These are phyloP conservation scores for Drosophila biarmipes DNA, from an alignment of 1,140 invertebrate species.

Conservation along the genomic window DNA sequence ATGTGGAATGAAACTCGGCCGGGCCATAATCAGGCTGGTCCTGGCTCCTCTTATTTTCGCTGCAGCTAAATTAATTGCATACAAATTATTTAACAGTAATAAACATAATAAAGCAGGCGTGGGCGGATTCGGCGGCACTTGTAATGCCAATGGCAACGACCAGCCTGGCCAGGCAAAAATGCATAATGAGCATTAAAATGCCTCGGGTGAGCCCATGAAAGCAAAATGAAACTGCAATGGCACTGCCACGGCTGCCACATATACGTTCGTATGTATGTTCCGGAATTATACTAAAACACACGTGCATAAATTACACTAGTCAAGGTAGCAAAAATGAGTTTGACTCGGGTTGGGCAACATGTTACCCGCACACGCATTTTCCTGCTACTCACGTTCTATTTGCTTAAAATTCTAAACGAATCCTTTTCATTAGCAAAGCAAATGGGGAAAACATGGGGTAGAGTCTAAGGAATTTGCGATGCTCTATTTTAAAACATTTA, in stretches of 20 bases:
- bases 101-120: conserved; percentile 78
- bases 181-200: conserved; percentile 83
- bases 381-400: conserved; percentile 80
- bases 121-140: conserved; percentile 35
- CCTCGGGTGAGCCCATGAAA: conserved; percentile 46
- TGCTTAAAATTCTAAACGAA: conserved; percentile 82
- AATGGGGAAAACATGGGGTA: conserved; percentile 17
- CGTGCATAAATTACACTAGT: conserved; percentile 65
- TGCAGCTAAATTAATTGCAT: conserved; percentile 78
- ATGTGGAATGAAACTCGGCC: conserved; percentile 56
- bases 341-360: conserved; percentile 12
- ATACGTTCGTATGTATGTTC: conserved; percentile 23
- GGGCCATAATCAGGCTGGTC: conserved; percentile 53
- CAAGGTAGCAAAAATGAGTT: conserved; percentile 40
- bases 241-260: conserved; percentile 57
- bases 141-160: conserved; percentile 72
- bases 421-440: conserved; percentile 76
- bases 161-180: conserved; percentile 73
- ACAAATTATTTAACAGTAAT: conserved; percentile 83
- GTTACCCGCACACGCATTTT: conserved; percentile 41
- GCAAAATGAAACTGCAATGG: conserved; percentile 73
- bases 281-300: conserved; percentile 67
- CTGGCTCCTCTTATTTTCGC: conserved; percentile 33
- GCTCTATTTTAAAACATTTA: not conserved
- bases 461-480: conserved; percentile 7